Evolutionary conservation across 2,113 vertebrate species (phyloP).

Genomic region (Lepisosteus osseus): DNA sequence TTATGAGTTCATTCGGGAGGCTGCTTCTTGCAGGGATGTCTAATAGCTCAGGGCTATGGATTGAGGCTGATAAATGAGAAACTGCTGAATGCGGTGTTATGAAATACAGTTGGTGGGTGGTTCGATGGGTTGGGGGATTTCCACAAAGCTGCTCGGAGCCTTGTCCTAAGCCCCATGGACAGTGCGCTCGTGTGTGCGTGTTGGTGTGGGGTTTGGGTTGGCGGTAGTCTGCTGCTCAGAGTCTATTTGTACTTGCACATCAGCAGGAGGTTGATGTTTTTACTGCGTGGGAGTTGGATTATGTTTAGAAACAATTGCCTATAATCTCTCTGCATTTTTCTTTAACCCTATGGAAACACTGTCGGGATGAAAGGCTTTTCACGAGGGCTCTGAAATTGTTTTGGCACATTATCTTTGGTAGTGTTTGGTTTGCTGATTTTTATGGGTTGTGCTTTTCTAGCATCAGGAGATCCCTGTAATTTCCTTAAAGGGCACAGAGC

Average conservation of each 20-base stretch:
- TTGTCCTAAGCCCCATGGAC: background rate
- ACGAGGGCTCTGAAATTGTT: no score
- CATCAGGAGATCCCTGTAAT: no score
- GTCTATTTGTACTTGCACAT: background rate
- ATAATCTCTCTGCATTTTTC: background rate
- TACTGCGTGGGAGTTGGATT: background rate
- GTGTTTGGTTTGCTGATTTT: no score
- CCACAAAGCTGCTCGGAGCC: background rate
- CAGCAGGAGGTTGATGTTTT: background rate
- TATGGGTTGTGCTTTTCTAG: no score
- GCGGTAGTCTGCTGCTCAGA: background rate
- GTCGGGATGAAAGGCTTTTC: background rate
- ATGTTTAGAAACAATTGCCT: conserved; percentile 1
- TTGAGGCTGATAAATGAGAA: background rate
- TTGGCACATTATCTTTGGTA: no score
- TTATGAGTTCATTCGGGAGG: no score
- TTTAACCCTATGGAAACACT: background rate
- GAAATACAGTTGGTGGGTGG: background rate
- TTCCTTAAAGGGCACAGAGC: no score
- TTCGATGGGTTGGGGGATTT: background rate
- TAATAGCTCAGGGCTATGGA: no score
- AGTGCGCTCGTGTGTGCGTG: background rate
- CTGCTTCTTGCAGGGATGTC: no score
- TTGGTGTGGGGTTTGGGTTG: no score
- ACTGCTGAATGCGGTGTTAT: background rate